Evolutionary conservation across 2,888 invertebrate genomes (phyloP), one percentile per base, ranked within the genome.

Genomic region (Crioceris asparagi): DNA sequence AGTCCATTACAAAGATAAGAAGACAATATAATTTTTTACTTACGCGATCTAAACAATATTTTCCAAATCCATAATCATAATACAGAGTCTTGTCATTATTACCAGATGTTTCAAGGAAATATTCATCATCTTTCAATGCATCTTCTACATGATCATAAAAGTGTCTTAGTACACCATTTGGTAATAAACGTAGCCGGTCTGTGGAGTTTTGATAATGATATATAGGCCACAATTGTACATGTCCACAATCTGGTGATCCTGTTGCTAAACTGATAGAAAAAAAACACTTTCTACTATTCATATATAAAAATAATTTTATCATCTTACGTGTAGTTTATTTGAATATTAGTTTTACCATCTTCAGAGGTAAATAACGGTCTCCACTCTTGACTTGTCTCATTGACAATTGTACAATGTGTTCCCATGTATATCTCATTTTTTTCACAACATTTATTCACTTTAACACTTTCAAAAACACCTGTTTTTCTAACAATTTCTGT

Each of bases 11-110:
- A n/a, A n/a, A n/a, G n/a, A n/a, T n/a, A n/a, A n/a, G n/a, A n/a
- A n/a, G n/a, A n/a, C n/a, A n/a, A n/a, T n/a, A n/a, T n/a, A n/a
- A n/a, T n/a, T 27, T 12, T 14, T 14, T 31, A 38, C 38, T 38
- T 52, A 82, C 84, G 70, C 80, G 84, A 56, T 88, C 88, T 54
- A 84, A 70, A 55, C 88, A 88, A 59, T 87, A 88, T 61, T 81
- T 77, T 27, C 81, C 79, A 44, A 75, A 77, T 12, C 71, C 67
- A 56, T 85, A 83, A 55, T 85, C 83, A 53, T 81, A 75, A 41
- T 73, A 78, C 3, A 73, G 60, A 35, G 73, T 65, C 56, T 74
- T 65, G 56, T 74, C 66, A 23, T 51, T 54, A 30, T 51, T 55
- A 15, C 69, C 71, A 29, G 64, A 59, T 12, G 64, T 61, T 27